Evolutionary conservation across 2,113 vertebrate species (phyloP), one percentile per base, ranked within the genome.

Genomic region (Andinoacara biseriatus): DNA sequence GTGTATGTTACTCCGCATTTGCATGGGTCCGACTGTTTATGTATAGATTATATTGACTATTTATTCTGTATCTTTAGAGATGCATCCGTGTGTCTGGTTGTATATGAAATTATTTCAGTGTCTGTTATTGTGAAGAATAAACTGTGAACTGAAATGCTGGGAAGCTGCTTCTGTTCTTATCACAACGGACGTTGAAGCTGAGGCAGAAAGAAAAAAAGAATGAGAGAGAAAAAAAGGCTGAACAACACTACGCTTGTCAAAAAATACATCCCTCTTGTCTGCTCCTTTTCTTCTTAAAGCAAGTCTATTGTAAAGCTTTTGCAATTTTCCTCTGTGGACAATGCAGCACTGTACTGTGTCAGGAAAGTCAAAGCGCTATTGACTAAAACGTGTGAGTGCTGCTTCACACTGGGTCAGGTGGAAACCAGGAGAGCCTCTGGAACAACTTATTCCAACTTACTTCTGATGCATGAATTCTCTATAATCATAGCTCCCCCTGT

Each of bases 291-390:
- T 72, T n/a, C 46, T 54, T 31, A 54, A 72, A 72, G 67, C n/a
- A 72, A 54, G 46, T 54, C 35, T 13, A 49, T 35, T 61, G 18
- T 58, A 72, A 63, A 33, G 57, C 60, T 22, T 4, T 61, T 22
- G 67, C 62, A 74, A 52, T 84, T 74, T 83, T 69, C 75, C 29
- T 80, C 46, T 29, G 54, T 69, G 59, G 59, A 77, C 78, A 84
- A 18, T 18, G 46, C 29, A 58, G 76, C 38, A 10, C 69, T 46
- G 61, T 1, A 58, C 15, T 57, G 13, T 84, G 69, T 81, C 61
- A 62, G 76, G 61, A 35, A 83, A 89, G 84, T 80, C 52, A 76
- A 89, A 33, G 67, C 4, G 10, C 46, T 72, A 72, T 72, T 54
- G 67, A 72, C 67, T 33, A 9, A 72, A 72, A 72, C 13, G 46